phyloP scores from a whole-genome alignment of 2,888 invertebrate genomes.

The Acanthacorydalis orientalis region DNA sequence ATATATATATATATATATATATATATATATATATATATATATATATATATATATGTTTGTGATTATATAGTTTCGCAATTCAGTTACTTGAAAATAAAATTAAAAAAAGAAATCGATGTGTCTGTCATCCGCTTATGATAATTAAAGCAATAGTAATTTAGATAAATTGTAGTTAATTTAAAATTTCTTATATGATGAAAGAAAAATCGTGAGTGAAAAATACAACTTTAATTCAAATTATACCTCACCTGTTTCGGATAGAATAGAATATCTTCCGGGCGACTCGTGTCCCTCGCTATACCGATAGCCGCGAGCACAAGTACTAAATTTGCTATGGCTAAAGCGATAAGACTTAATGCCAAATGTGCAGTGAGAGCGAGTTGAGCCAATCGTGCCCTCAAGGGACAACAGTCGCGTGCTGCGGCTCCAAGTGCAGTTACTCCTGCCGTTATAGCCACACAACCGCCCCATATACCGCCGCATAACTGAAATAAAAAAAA shows the following conservation, averaged over 20 bases:
- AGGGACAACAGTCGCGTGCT: slow-evolving; percentile 34
- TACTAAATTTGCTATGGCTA: slow-evolving; percentile 41
- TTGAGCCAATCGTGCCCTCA: slow-evolving; percentile 29
- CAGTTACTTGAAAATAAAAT: too few species aligned
- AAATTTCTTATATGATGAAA: background rate
- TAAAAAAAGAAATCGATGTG: too few species aligned
- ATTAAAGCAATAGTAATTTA: too few species aligned
- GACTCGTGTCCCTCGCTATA: slow-evolving; percentile 39
- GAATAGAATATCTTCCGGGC: slow-evolving; percentile 17
- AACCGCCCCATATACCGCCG: slow-evolving; percentile 51
- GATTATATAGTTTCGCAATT: too few species aligned
- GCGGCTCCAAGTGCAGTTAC: slow-evolving; percentile 43
- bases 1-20: too few species aligned
- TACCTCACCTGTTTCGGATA: slow-evolving; percentile 1
- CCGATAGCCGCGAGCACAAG: slow-evolving; percentile 40
- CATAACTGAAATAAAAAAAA: slow-evolving; percentile 25
- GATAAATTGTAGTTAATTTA: too few species aligned
- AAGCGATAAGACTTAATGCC: slow-evolving; percentile 41
- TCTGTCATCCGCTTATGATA: too few species aligned
- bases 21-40: too few species aligned
- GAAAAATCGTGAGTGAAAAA: background rate
- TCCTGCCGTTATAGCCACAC: slow-evolving; percentile 42
- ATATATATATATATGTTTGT: too few species aligned
- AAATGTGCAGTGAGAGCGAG: slow-evolving; percentile 43
- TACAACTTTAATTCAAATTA: background rate